Conservation (phyloP, 2,113 vertebrate species). For the Microtus ochrogaster region DNA sequence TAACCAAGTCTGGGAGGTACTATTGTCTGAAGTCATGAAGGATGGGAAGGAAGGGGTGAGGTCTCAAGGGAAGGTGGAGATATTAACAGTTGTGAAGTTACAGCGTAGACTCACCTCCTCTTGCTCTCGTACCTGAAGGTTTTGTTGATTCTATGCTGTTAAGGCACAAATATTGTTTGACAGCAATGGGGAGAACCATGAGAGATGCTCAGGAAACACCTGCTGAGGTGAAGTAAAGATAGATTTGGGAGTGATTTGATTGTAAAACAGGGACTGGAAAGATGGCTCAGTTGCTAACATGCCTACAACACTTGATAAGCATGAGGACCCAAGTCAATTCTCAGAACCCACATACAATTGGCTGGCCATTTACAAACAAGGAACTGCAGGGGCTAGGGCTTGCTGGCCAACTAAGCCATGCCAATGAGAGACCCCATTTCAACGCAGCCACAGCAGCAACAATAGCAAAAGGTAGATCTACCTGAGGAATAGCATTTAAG, state of each 20-base stretch:
- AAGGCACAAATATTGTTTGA: not conserved
- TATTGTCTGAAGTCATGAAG: not conserved
- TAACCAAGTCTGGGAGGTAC: not conserved
- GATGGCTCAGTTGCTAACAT: not conserved
- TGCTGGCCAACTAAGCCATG: not conserved
- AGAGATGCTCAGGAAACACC: not conserved
- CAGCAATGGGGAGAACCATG: not conserved
- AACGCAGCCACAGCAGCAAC: not conserved
- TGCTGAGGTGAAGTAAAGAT: not conserved
- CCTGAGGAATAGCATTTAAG: no score
- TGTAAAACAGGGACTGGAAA: not conserved
- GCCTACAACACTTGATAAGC: no score
- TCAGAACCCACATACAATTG: not conserved
- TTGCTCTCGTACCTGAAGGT: not conserved
- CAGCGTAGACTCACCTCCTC: not conserved
- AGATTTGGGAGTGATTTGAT: not conserved
- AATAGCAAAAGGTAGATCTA: not conserved
- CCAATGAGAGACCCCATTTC: not conserved
- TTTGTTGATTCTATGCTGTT: not conserved
- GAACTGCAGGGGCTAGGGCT: not conserved
- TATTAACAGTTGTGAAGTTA: not conserved
- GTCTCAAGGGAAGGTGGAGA: not conserved
- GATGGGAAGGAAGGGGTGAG: not conserved
- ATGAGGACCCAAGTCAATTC: no score
- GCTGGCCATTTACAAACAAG: not conserved